Evolutionary conservation across 2,888 invertebrate species (phyloP).

Genomic region (Conus canariensis): DNA sequence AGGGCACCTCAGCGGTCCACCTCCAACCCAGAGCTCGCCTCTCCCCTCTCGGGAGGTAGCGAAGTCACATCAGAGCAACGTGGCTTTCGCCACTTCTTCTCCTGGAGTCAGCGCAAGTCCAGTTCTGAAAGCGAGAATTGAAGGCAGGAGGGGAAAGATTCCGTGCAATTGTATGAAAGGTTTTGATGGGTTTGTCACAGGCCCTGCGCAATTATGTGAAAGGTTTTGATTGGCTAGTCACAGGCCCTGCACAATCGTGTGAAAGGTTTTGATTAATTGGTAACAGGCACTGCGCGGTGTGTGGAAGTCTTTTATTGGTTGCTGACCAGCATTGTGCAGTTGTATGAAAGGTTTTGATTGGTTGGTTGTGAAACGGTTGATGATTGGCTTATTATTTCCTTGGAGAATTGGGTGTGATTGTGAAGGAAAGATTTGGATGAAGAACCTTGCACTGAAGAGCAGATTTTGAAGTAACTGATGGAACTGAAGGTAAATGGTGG

Average conservation of each 20-base stretch:
- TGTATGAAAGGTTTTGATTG: not conserved
- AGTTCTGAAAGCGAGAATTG: slow-evolving; percentile 17
- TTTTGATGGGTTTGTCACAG: not conserved
- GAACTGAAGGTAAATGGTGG: not conserved
- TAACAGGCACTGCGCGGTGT: not conserved
- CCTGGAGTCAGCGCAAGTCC: slow-evolving; percentile 31
- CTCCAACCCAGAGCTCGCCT: slow-evolving; percentile 44
- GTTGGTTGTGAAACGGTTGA: too few relatives aligned
- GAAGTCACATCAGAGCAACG: not conserved
- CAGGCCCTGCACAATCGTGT: not conserved
- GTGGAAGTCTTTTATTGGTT: not conserved
- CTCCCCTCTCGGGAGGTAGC: not conserved
- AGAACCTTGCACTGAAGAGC: not conserved
- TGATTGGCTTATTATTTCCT: too few relatives aligned
- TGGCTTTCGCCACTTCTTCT: not conserved
- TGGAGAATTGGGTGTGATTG: too few relatives aligned
- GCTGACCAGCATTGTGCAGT: not conserved
- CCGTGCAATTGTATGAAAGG: not conserved
- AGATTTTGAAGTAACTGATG: not conserved
- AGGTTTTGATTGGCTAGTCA: not conserved
- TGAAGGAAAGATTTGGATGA: too few relatives aligned
- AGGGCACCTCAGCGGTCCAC: slow-evolving; percentile 54
- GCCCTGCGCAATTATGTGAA: not conserved
- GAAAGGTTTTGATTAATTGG: not conserved
- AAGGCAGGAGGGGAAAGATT: not conserved